Evolutionary conservation across 1,140 invertebrate genomes (phyloP).

Genomic region (Augochlora pura): DNA sequence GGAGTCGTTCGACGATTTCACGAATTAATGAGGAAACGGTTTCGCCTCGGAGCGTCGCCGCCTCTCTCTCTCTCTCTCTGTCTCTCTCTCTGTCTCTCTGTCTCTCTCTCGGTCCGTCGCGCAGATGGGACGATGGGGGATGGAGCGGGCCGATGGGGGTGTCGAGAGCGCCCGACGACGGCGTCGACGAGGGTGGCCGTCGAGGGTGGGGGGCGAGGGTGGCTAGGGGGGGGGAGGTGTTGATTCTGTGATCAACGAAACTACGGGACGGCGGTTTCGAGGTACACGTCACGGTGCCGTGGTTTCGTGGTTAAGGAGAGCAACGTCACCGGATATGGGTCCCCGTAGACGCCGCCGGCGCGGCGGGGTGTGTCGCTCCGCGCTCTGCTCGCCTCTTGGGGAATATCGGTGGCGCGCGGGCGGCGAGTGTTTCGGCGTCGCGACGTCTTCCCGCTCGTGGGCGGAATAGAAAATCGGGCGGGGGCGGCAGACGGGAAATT

Average conservation of each 20-base stretch:
- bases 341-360: constrained; percentile 12
- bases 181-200: constrained; percentile 8
- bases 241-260: constrained; percentile 62
- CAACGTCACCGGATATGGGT: constrained; percentile 51
- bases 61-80: no score
- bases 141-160: neutral
- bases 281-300: constrained; percentile 46
- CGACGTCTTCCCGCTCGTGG: neutral
- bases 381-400: neutral
- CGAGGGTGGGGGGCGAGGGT: constrained; percentile 10
- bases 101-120: constrained; percentile 45
- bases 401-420: neutral
- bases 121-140: constrained; percentile 21
- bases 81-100: no score
- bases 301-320: constrained; percentile 59
- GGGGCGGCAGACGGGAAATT: no score
- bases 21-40: constrained; percentile 59
- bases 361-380: no score
- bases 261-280: constrained; percentile 55
- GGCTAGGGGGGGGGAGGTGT: constrained; percentile 50
- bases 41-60: constrained; percentile 34
- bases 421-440: neutral
- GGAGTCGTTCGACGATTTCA: constrained; percentile 60
- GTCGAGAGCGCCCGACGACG: constrained; percentile 5
- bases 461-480: neutral